Conservation (phyloP, 2,113 vertebrate genomes). For the Felis chaus region DNA sequence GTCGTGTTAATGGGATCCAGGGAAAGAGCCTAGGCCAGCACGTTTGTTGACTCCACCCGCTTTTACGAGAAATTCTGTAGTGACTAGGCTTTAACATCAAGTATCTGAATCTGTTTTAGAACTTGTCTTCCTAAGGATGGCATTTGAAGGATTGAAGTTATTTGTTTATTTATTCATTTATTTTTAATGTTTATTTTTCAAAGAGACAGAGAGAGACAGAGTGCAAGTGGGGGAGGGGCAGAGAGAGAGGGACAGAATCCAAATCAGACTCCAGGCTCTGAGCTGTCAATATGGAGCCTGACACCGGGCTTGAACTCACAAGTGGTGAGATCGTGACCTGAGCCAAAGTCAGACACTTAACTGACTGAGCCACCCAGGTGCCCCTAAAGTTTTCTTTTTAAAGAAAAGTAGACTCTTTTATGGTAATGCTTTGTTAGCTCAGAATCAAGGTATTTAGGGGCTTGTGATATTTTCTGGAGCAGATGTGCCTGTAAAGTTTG, state of each 20-base stretch:
- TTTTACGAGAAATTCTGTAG: background rate
- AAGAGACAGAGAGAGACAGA: too few relatives aligned
- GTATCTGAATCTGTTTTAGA: background rate
- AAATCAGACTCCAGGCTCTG: too few relatives aligned
- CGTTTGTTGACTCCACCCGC: background rate
- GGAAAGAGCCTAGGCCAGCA: background rate
- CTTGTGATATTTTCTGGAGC: slow-evolving; percentile 50
- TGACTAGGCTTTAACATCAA: background rate
- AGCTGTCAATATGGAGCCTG: too few relatives aligned
- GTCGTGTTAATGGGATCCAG: background rate
- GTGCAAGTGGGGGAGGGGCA: too few relatives aligned
- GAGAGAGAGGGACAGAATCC: too few relatives aligned
- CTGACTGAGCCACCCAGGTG: too few relatives aligned
- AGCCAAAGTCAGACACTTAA: too few relatives aligned
- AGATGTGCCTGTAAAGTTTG: slow-evolving; percentile 1
- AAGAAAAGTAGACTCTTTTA: slow-evolving; percentile 16
- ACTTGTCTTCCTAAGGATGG: background rate
- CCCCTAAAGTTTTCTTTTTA: slow-evolving; percentile 43
- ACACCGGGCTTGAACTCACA: too few relatives aligned
- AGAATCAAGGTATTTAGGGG: slow-evolving; percentile 39
- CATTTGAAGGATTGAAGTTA: background rate
- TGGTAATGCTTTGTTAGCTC: slow-evolving; percentile 38
- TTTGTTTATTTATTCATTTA: background rate
- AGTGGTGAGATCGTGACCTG: too few relatives aligned
- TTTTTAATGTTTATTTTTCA: too few relatives aligned